Conservation (phyloP, 2,113 vertebrate species). For the Phalacrocorax carbo region DNA sequence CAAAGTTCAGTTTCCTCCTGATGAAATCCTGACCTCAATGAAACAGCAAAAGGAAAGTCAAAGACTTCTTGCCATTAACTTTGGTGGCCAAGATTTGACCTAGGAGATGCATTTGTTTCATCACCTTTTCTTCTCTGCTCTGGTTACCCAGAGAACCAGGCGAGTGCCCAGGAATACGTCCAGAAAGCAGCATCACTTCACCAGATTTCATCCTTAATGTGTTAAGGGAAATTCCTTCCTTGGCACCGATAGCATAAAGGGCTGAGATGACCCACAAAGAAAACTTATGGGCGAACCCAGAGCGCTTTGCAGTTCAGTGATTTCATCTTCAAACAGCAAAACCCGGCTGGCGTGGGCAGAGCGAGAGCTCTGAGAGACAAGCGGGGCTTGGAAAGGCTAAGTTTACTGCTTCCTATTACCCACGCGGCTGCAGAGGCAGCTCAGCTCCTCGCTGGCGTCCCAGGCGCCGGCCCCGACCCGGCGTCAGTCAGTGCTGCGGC, state of each 20-base stretch:
- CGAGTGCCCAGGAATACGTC: neutral
- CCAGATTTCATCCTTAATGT: neutral
- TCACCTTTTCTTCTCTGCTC: neutral
- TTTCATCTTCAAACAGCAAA: neutral
- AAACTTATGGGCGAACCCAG: neutral
- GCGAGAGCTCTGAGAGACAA: neutral
- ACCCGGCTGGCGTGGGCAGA: neutral
- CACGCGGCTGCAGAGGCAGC: neutral
- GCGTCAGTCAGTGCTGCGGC: accelerated
- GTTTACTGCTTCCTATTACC: neutral
- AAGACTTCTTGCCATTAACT: neutral
- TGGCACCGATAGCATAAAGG: neutral
- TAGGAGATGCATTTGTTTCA: neutral
- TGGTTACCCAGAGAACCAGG: neutral
- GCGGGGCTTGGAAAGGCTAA: neutral
- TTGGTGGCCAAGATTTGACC: neutral
- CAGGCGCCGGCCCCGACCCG: accelerated
- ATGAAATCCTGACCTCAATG: neutral
- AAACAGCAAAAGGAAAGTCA: neutral
- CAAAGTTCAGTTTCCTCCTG: neutral
- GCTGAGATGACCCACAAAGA: neutral
- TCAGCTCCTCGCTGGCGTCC: neutral
- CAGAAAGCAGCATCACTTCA: neutral
- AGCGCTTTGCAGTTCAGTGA: neutral
- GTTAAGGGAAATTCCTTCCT: neutral